Evolutionary conservation across 2,113 vertebrate species (phyloP).

Genomic region (Catharus bicknelli): DNA sequence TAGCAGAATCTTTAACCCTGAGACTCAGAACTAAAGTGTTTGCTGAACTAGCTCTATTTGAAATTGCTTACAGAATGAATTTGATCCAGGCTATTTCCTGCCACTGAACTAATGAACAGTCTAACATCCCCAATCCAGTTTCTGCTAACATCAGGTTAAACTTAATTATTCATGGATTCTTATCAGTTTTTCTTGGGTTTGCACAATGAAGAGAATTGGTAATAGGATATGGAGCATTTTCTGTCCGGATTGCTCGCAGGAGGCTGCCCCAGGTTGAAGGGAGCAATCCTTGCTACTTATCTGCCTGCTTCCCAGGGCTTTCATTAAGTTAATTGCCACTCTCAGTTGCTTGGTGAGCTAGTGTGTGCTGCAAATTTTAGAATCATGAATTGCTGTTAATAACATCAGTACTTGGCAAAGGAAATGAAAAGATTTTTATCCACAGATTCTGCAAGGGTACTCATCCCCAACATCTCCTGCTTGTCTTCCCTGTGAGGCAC

Average conservation of each 20-base stretch:
- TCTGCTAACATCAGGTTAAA: slow-evolving; percentile 36
- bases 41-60: background rate
- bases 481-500: background rate
- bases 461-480: background rate
- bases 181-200: slow-evolving; percentile 20
- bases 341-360: background rate
- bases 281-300: background rate
- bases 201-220: background rate
- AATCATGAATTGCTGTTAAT: background rate
- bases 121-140: background rate
- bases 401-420: background rate
- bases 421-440: background rate
- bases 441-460: background rate
- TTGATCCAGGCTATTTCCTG: slow-evolving; percentile 13
- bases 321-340: slow-evolving; percentile 22
- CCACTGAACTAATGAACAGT: background rate
- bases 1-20: background rate
- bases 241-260: background rate
- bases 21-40: background rate
- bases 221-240: slow-evolving; percentile 34
- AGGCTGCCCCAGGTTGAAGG: background rate
- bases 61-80: slow-evolving; percentile 10
- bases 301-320: background rate
- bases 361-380: background rate
- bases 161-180: slow-evolving; percentile 49